Base-by-base conservation (phyloP, 2,113 vertebrate genomes). In the Lepus europaeus region DNA sequence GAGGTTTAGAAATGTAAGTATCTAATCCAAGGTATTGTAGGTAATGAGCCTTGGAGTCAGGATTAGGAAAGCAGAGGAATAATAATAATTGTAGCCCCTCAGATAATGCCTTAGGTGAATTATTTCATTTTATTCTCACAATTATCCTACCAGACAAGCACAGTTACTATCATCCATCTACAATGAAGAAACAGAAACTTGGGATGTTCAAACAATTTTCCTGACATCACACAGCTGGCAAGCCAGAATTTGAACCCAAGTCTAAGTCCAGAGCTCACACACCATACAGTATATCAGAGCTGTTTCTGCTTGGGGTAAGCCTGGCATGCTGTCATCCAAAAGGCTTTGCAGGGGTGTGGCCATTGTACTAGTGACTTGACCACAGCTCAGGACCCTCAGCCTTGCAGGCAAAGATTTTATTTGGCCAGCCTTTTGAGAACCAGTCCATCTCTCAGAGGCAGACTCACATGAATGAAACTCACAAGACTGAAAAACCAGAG, bases 41-140 rank as follows among this genome's bases (percentile, higher is more conserved):
- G 31, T 63, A 80, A 31, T 66, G 79, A 31, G 36, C 70, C 11
- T 79, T 72, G 89, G 53, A 89, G 33, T 91, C 74, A 89, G 33
- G 59, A 89, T 78, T 89, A 94, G 53, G 79, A 93, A 97, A 95
- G 33, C 53, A 95, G 84, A 23, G 82, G 79, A 85, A 69, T 72
- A 59, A 78, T 89, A 89, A 39, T 83, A 74, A 74, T 39, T 78
- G 0, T 77, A 91, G 72, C 68, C 80, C 83, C 64, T 87, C 39
- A 20, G 9, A 61, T 89, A 74, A 87, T 59, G 77, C 23, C 83
- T 96, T 77, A 63, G 31, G n/a, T 84, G 29, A 95, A 90, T 76
- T 84, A 81, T 74, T 93, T 87, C 45, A 66, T 89, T 89, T 91
- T 91, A 79, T 74, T 91, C 76, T 90, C 59, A 96, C 39, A 95